Evolutionary conservation across 2,113 vertebrate genomes (phyloP).

Genomic region (Sclerurus mexicanus): DNA sequence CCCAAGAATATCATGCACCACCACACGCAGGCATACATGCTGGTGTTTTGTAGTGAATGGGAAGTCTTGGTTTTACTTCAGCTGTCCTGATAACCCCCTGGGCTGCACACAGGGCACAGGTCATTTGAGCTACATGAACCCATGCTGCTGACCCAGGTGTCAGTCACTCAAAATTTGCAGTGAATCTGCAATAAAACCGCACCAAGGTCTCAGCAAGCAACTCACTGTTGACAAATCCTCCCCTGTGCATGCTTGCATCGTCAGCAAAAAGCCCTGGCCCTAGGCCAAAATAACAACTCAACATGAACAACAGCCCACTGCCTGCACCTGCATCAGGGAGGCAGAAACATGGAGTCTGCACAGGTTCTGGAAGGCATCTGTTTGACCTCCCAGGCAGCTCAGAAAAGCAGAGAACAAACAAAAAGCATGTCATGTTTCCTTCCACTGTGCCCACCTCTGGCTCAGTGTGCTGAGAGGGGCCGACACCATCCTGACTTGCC

Average conservation of each 20-base stretch:
- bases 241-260: not conserved
- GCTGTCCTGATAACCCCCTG: not conserved
- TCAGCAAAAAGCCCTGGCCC: conserved; percentile 7
- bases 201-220: not conserved
- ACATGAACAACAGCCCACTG: not conserved
- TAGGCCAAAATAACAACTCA: not conserved
- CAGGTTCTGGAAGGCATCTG: not conserved
- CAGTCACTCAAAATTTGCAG: not conserved
- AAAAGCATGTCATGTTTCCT: fast-evolving
- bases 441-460: fast-evolving
- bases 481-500: not conserved
- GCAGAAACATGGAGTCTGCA: fast-evolving
- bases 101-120: not conserved
- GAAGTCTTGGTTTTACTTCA: not conserved
- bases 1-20: not conserved
- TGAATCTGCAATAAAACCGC: not conserved
- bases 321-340: fast-evolving
- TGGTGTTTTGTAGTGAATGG: not conserved
- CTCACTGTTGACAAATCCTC: not conserved
- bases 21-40: fast-evolving
- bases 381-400: not conserved
- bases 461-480: not conserved
- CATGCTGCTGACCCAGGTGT: not conserved
- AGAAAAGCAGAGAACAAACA: not conserved
- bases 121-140: not conserved